These are phyloP conservation scores for Idaea biselata DNA, from an alignment of 2,888 invertebrate genomes.

Conservation along the genomic window DNA sequence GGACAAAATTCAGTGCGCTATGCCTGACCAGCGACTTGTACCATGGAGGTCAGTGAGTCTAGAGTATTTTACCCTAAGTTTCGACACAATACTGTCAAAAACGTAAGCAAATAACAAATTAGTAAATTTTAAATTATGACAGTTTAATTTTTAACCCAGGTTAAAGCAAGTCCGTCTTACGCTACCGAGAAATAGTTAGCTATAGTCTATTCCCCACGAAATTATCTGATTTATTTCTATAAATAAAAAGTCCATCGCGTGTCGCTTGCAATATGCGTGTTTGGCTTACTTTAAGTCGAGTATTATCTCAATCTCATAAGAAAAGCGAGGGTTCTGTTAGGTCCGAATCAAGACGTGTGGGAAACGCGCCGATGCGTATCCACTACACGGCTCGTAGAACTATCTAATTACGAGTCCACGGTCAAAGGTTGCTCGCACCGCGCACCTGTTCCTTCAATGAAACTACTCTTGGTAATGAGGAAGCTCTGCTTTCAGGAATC, in stretches of 20 bases:
- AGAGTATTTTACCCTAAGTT: no score
- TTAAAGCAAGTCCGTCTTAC: no score
- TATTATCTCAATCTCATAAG: constrained; percentile 42
- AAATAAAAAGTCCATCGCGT: background rate
- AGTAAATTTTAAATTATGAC: no score
- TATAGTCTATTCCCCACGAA: background rate
- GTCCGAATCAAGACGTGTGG: constrained; percentile 46
- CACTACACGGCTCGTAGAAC: constrained; percentile 43
- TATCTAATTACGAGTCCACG: constrained; percentile 65
- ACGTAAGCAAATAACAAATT: no score
- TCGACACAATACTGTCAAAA: no score
- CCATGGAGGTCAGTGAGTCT: no score
- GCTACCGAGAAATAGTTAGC: no score
- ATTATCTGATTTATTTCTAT: background rate
- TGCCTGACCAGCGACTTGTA: no score
- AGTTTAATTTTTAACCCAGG: no score
- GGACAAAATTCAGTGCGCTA: no score
- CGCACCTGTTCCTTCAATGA: background rate
- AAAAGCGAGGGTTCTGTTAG: constrained; percentile 38
- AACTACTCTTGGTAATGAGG: constrained; percentile 38
- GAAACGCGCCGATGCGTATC: constrained; percentile 57
- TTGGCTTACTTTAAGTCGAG: background rate
- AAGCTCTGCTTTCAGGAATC: constrained; percentile 33
- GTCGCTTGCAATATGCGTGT: background rate
- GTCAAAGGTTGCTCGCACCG: constrained; percentile 47